Conservation (phyloP, 1,140 invertebrate species). For the Tetraneura akinire region DNA sequence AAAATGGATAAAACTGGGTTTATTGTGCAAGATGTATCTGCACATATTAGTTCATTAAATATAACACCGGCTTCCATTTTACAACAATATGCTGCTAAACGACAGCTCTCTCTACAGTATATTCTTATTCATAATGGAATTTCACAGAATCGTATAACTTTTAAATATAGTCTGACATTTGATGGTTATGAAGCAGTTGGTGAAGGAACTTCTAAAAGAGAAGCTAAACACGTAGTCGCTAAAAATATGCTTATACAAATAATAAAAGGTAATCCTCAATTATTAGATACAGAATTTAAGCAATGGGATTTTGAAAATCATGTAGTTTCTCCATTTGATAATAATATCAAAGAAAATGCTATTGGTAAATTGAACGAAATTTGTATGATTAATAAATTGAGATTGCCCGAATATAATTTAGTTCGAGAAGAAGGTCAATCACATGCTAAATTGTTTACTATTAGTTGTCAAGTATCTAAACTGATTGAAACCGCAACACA, state of each 20-base stretch:
- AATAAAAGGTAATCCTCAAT: not conserved
- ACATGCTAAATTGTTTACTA: slow-evolving; percentile 69
- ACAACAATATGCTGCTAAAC: slow-evolving; percentile 71
- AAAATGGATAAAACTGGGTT: not conserved
- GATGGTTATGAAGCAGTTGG: slow-evolving; percentile 58
- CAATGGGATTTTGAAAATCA: slow-evolving; percentile 24
- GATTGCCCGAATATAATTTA: slow-evolving; percentile 66
- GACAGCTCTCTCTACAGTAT: slow-evolving; percentile 66
- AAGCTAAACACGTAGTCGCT: slow-evolving; percentile 71
- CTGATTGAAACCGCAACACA: slow-evolving; percentile 63
- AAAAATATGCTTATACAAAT: slow-evolving; percentile 62
- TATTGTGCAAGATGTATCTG: not conserved
- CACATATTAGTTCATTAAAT: slow-evolving; percentile 10
- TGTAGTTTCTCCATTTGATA: slow-evolving; percentile 52
- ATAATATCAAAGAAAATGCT: slow-evolving; percentile 54
- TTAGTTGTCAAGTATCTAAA: slow-evolving; percentile 66
- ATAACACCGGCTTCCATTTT: slow-evolving; percentile 74
- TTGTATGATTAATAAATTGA: slow-evolving; percentile 67
- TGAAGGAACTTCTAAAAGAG: slow-evolving; percentile 69
- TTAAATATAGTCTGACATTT: slow-evolving; percentile 62
- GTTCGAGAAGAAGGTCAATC: slow-evolving; percentile 69
- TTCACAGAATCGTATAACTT: slow-evolving; percentile 71
- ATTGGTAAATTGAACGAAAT: slow-evolving; percentile 58
- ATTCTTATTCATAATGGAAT: slow-evolving; percentile 70
- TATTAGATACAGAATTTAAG: slow-evolving; percentile 2